Conservation (phyloP, 2,888 invertebrate genomes). For the Cephus spinipes region DNA sequence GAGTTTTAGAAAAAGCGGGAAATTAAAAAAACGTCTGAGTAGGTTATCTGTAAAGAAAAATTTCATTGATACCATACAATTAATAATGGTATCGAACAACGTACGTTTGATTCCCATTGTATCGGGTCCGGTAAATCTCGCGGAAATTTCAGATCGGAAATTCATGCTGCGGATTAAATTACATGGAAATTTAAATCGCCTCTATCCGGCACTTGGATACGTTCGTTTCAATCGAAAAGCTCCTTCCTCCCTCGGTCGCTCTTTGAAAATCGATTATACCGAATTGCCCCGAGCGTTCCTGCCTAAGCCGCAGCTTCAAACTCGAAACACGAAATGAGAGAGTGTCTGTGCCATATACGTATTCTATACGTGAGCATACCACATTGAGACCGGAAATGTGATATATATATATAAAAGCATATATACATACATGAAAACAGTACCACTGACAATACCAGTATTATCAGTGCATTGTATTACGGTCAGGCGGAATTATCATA, state of each 20-base stretch:
- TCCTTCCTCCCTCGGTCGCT: not conserved
- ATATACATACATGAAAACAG: conserved; percentile 1
- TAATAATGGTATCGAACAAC: not conserved
- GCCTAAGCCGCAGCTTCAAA: not conserved
- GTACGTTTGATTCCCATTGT: not conserved
- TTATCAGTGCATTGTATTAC: not conserved
- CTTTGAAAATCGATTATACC: not conserved
- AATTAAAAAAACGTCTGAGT: not conserved
- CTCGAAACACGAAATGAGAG: not conserved
- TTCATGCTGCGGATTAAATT: not conserved
- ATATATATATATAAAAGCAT: not conserved
- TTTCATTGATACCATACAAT: not conserved
- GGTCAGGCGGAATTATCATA: not conserved
- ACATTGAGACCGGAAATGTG: not conserved
- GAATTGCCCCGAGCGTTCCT: not conserved
- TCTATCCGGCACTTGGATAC: not conserved
- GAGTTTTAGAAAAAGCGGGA: not conserved
- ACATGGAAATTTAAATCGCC: not conserved
- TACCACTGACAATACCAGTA: not conserved
- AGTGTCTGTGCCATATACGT: not conserved
- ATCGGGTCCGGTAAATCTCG: not conserved
- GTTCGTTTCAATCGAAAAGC: not conserved
- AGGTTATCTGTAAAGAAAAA: not conserved
- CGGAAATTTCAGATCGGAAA: not conserved
- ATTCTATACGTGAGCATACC: not conserved